phyloP scores from a whole-genome alignment of 2,113 vertebrate species.

The Alethe diademata region DNA sequence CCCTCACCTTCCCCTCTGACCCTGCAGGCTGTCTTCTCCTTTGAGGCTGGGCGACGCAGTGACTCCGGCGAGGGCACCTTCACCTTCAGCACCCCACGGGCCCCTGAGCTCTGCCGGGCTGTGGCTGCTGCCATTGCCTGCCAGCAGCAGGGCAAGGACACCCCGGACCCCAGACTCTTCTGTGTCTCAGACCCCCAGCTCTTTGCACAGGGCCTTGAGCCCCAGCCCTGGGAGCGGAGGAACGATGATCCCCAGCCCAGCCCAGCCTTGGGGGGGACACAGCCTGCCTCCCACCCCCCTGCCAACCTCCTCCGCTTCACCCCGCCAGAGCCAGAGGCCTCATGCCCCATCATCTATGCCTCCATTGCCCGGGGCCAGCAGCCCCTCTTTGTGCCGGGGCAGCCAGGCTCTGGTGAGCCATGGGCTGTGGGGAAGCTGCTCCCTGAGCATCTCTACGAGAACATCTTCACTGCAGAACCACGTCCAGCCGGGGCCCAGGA shows the following conservation, averaged over 20 bases:
- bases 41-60: constrained; percentile 86
- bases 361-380: constrained; percentile 42
- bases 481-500: not conserved
- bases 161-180: not conserved
- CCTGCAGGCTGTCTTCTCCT: constrained; percentile 73
- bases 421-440: not conserved
- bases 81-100: constrained; percentile 77
- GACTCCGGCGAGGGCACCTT: constrained; percentile 86
- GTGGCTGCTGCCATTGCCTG: constrained; percentile 71
- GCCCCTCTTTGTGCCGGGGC: not conserved
- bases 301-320: not conserved
- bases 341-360: constrained; percentile 28
- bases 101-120: constrained; percentile 68
- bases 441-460: constrained; percentile 73
- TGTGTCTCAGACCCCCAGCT: not conserved
- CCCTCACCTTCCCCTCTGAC: not conserved
- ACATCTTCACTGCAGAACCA: constrained; percentile 39
- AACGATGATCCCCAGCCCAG: not conserved
- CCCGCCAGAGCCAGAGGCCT: not conserved
- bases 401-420: not conserved
- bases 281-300: not conserved
- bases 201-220: not conserved
- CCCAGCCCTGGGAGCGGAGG: not conserved
- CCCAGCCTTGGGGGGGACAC: not conserved
- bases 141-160: constrained; percentile 4